phyloP scores from a whole-genome alignment of 1,140 invertebrate genomes.

The Chironomus tepperi region DNA sequence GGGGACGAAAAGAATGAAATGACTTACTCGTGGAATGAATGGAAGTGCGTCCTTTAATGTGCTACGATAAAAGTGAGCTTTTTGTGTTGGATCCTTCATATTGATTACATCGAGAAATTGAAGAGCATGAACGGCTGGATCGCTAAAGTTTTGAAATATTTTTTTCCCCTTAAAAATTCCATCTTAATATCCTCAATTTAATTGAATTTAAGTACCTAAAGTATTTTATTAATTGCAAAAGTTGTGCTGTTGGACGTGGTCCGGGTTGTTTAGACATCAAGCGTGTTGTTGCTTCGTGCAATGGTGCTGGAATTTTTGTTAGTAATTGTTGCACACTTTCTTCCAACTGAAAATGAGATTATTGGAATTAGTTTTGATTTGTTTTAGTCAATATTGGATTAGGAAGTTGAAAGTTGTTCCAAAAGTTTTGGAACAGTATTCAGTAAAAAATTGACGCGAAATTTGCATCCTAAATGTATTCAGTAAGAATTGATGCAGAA shows the following conservation, averaged over 20 bases:
- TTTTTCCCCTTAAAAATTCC: no score
- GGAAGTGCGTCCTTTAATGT: slow-evolving; percentile 78
- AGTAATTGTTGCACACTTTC: slow-evolving; percentile 69
- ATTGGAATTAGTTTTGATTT: no score
- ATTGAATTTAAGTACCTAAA: slow-evolving; percentile 59
- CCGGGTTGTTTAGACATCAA: slow-evolving; percentile 71
- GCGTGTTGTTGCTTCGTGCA: slow-evolving; percentile 80
- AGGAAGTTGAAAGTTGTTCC: no score
- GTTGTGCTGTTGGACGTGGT: slow-evolving; percentile 75
- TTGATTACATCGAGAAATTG: slow-evolving; percentile 88
- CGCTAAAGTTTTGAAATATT: slow-evolving; percentile 49
- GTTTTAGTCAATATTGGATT: no score
- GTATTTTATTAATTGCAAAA: slow-evolving; percentile 77
- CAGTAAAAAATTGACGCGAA: no score
- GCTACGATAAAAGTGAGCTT: slow-evolving; percentile 79
- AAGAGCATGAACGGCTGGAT: slow-evolving; percentile 77
- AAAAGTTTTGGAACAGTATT: no score
- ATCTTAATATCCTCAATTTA: not conserved
- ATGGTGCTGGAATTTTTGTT: slow-evolving; percentile 64
- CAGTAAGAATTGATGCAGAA: no score
- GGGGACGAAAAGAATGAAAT: slow-evolving; percentile 19
- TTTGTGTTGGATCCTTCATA: slow-evolving; percentile 83
- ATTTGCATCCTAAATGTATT: no score
- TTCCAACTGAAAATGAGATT: slow-evolving; percentile 53
- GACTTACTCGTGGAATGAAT: slow-evolving; percentile 78